phyloP scores from a whole-genome alignment of 2,888 invertebrate species.

The Macropis europaea region DNA sequence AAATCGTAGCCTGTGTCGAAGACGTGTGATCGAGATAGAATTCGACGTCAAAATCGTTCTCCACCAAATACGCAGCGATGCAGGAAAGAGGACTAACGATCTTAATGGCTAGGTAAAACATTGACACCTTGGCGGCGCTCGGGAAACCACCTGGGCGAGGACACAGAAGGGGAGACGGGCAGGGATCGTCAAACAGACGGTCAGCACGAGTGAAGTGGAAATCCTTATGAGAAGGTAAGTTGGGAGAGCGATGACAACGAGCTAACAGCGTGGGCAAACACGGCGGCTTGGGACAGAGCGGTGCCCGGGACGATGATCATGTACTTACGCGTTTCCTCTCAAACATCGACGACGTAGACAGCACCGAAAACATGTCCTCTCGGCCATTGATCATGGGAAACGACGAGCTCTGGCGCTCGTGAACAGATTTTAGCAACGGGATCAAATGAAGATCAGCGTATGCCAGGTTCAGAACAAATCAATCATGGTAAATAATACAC shows the following conservation, averaged over 20 bases:
- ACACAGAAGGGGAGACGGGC: slow-evolving; percentile 52
- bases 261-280: slow-evolving; percentile 77
- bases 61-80: slow-evolving; percentile 13
- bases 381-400: slow-evolving; percentile 66
- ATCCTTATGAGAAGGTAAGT: slow-evolving; percentile 75
- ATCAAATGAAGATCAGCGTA: slow-evolving; percentile 16
- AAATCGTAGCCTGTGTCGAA: no score
- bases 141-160: slow-evolving; percentile 63
- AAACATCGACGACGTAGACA: slow-evolving; percentile 69
- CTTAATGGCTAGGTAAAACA: slow-evolving; percentile 77
- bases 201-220: slow-evolving; percentile 65
- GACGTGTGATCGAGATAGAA: background rate
- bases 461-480: background rate
- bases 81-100: slow-evolving; percentile 62
- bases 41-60: slow-evolving; percentile 7
- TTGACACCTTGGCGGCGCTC: slow-evolving; percentile 72
- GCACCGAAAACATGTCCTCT: slow-evolving; percentile 51
- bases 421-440: slow-evolving; percentile 21
- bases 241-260: slow-evolving; percentile 77
- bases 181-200: slow-evolving; percentile 71
- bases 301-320: slow-evolving; percentile 70
- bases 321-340: slow-evolving; percentile 78
- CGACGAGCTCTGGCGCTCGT: slow-evolving; percentile 38
- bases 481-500: no score
- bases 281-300: slow-evolving; percentile 76